These are phyloP conservation scores for Ailurus styani DNA, from an alignment of 2,113 vertebrate genomes.

Conservation along the genomic window DNA sequence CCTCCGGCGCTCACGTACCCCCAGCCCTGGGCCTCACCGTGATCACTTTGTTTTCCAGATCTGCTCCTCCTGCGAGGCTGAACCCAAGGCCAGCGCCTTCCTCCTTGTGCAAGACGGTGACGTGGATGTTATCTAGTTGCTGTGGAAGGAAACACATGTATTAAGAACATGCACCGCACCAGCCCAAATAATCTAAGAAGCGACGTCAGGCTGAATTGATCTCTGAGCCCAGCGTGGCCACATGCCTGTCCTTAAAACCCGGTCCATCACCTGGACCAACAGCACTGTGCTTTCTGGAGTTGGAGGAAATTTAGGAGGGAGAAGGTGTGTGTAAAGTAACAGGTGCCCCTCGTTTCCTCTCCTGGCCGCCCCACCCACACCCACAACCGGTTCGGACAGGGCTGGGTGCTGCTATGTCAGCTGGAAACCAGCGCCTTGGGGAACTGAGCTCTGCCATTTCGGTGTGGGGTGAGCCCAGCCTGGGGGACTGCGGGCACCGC, in stretches of 20 bases:
- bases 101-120: slow-evolving; percentile 94
- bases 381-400: not conserved
- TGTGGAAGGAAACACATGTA: slow-evolving; percentile 64
- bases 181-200: fast-evolving
- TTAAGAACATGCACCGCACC: not conserved
- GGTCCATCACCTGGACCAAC: not conserved
- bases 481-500: not conserved
- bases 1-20: not conserved
- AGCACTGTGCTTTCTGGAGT: not conserved
- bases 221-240: not conserved
- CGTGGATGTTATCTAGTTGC: slow-evolving; percentile 92
- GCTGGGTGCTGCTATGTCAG: fast-evolving
- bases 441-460: fast-evolving
- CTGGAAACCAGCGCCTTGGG: not conserved
- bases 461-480: not conserved
- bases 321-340: not conserved
- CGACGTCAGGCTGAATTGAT: not conserved
- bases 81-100: slow-evolving; percentile 93
- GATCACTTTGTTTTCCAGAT: slow-evolving; percentile 90
- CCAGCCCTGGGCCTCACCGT: slow-evolving; percentile 82
- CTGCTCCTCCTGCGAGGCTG: slow-evolving; percentile 92
- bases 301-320: not conserved
- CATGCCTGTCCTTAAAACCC: not conserved
- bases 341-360: not conserved
- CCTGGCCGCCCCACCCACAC: not conserved